Conservation (phyloP, 2,113 vertebrate species). For the Notarius quadriscutis region DNA sequence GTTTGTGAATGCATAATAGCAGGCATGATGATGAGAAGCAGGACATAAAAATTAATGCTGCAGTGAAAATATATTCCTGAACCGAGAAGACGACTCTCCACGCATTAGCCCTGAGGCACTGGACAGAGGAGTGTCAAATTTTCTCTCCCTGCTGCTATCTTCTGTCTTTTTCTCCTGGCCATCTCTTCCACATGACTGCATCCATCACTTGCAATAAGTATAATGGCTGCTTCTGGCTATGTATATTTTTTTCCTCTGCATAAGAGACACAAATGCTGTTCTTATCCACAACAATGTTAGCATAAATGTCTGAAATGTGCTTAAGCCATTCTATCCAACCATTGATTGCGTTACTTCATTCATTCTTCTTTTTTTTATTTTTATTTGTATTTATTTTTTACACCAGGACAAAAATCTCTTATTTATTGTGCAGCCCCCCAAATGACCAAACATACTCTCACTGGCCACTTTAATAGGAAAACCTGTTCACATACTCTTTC, state of each 20-base stretch:
- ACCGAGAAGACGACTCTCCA: conserved; percentile 24
- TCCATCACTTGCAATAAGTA: conserved; percentile 69
- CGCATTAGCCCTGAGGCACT: conserved; percentile 39
- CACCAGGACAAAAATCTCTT: background rate
- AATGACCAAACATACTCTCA: background rate
- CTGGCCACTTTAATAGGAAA: background rate
- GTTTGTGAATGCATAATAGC: background rate
- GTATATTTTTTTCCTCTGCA: conserved; percentile 26
- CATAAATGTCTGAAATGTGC: background rate
- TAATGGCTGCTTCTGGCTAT: conserved; percentile 58
- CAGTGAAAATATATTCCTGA: conserved; percentile 11
- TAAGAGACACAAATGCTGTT: conserved; percentile 8
- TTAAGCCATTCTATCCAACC: background rate
- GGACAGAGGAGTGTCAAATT: conserved; percentile 37
- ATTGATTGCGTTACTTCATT: background rate
- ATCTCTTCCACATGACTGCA: conserved; percentile 67
- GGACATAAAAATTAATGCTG: background rate
- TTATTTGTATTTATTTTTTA: background rate
- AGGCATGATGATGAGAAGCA: background rate
- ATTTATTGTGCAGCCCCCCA: background rate
- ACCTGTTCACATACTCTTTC: background rate
- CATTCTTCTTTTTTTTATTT: background rate
- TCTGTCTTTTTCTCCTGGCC: conserved; percentile 60
- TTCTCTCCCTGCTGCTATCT: conserved; percentile 51
- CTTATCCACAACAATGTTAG: background rate